Evolutionary conservation across 2,113 vertebrate genomes (phyloP).

Genomic region (Phalacrocorax carbo): DNA sequence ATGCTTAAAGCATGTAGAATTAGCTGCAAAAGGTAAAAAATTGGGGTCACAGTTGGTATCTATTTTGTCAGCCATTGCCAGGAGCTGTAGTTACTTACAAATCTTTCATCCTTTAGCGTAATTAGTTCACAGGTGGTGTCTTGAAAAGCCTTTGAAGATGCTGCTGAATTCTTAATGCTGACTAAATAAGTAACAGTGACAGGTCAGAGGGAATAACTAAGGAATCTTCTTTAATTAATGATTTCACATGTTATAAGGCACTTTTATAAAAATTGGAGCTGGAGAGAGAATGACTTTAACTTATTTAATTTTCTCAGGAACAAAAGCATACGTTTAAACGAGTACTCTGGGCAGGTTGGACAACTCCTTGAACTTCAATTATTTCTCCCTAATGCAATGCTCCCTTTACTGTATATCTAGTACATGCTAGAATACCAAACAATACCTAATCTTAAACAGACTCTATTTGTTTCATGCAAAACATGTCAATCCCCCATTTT

Average conservation of each 20-base stretch:
- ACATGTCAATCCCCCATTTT: not conserved
- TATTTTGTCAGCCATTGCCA: not conserved
- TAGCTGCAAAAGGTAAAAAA: not conserved
- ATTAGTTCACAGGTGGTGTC: conserved; percentile 28
- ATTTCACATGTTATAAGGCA: not conserved
- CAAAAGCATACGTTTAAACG: not conserved
- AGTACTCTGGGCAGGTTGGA: not conserved
- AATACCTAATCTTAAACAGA: not conserved
- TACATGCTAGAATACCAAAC: not conserved
- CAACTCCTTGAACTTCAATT: not conserved
- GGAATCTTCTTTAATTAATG: conserved; percentile 36
- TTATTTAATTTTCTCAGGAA: conserved; percentile 7
- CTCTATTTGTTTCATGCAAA: not conserved
- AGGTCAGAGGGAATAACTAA: conserved; percentile 33
- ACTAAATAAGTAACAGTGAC: conserved; percentile 29
- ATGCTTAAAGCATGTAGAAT: not conserved
- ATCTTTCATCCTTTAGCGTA: not conserved
- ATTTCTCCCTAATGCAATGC: not conserved
- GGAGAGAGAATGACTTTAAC: not conserved
- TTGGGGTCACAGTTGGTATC: not conserved
- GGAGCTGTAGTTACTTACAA: not conserved
- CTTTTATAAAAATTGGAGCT: not conserved
- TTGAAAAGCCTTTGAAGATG: conserved; percentile 11
- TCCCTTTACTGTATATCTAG: not conserved
- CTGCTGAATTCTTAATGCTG: conserved; percentile 30